Percentiles rank a stretch among this genome's conserved stretches.
Evolutionary conservation across 2,888 invertebrate genomes (phyloP).

Genomic region (Mongoloraphidia duomilia): DNA sequence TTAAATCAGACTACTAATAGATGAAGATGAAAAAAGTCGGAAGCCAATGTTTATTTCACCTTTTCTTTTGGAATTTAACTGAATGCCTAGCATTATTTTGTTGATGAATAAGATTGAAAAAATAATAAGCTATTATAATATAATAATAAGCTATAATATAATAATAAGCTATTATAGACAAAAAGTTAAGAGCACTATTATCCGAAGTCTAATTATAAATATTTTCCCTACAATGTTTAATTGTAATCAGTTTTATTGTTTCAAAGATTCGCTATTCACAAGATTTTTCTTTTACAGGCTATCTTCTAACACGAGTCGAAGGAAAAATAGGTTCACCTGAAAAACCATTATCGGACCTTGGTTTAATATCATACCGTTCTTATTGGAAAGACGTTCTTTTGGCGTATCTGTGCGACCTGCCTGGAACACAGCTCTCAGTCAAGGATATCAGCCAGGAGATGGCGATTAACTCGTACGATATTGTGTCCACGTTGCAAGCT

Average conservation of each 20-base stretch:
- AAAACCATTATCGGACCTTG: conserved; percentile 93
- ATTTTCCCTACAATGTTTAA: background rate
- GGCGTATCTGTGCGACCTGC: conserved; percentile 77
- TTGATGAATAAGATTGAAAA: too few species aligned
- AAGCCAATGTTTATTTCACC: too few species aligned
- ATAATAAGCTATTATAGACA: background rate
- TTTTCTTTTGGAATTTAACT: too few species aligned
- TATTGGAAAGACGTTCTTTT: conserved; percentile 98
- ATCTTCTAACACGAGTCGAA: conserved; percentile 87
- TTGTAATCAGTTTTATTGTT: too few species aligned
- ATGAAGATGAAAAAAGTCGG: too few species aligned
- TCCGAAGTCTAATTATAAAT: background rate
- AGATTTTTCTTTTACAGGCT: conserved; percentile 49
- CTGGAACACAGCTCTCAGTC: conserved; percentile 79
- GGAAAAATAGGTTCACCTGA: conserved; percentile 99
- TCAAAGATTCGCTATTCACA: background rate
- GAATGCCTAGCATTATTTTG: too few species aligned
- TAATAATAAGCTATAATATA: too few species aligned
- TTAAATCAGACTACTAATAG: too few species aligned
- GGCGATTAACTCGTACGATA: conserved; percentile 94
- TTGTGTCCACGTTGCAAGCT: conserved; percentile 92
- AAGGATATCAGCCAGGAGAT: conserved; percentile 84
- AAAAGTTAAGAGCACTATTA: background rate
- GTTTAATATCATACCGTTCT: conserved; percentile 91
- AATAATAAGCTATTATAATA: too few species aligned